Base-by-base conservation (phyloP, 1,140 invertebrate genomes). In the Danaus melanippus region DNA sequence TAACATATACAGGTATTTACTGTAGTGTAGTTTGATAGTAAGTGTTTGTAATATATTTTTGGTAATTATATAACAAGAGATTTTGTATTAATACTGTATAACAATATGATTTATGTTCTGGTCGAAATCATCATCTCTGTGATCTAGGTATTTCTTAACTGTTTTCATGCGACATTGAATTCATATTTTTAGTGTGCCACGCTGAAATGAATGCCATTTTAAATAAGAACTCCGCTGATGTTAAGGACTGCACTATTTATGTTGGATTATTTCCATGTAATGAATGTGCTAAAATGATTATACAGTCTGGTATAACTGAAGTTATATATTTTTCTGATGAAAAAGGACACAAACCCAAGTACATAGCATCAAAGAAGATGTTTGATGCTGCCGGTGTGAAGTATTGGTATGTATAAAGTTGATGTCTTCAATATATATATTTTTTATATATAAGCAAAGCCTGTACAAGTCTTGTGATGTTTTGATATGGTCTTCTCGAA, bases 151-250 rank as follows among this genome's bases (percentile, higher is more conserved):
- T 32, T 3, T 32, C 6, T 5, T 3, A 32, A 32, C 21, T 4
- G 21, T 32, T 32, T 32, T 32, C 21, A 32, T 32, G 21, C 21
- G 6, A 32, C 21, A 32, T 32, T 32, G 7, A 32, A 32, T 10
- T 42, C 21, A 43, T 40, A n/a, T 66, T 91, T 92, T 64, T 81
- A 96, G 97, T 99, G 0, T 98, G 97, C 64, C 97, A 99, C 88
- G 97, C 98, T 39, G 98, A 99, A 89, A 89, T 98, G 81, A 99
- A 99, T 89, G 97, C 98, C 9, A 95, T 99, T 58, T 66, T 98
- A 1, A 99, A 99, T 76, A 97, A 94, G 79, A 98, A 96, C 76
- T 88, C 89, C 2, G 86, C 90, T 0, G 91, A 94, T 87, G 81
- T 97, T 0, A 91, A 92, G 67, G 90, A 92, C 60, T 97, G 96